Evolutionary conservation across 2,888 invertebrate species (phyloP), one percentile per base, ranked within the genome.

Genomic region (Cephus sareptanus): DNA sequence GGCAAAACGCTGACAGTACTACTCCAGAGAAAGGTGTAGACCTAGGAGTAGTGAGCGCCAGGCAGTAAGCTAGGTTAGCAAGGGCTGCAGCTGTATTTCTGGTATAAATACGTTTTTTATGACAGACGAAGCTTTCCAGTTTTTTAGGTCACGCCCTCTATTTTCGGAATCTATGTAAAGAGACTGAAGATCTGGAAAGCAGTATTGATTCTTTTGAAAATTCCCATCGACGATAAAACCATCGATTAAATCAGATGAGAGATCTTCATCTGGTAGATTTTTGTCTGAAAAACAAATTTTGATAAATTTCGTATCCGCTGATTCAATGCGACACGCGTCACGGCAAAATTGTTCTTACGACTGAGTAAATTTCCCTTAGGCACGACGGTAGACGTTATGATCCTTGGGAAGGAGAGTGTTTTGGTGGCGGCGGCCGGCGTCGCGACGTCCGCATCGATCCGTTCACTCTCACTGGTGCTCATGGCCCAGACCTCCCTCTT

Each of bases 391-490:
- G 15, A 40, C 40, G 23, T 71, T 71, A 33, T 13, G 71, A n/a
- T 31, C 71, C 71, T 15, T 30, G 33, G 30, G 73, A 37, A 79
- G 76, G 77, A 77, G 34, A 79, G 77, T 78, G 82, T 83, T 79
- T 83, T 80, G 83, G 79, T 81, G 79, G 82, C 82, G 82, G 81
- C 79, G 81, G 73, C 79, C 75, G 76, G 68, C 81, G 81, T 80
- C 81, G 82, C 79, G 82, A 81, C 80, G 81, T 77, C 81, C 78
- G 82, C 83, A 85, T 87, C 85, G 85, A 87, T 87, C 85, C 82
- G 81, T 82, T 84, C 82, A 85, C 84, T 85, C 85, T 85, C 82
- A 81, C 84, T 83, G 82, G 81, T 78, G 82, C 81, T 84, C 80
- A 81, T 83, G 80, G 81, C 80, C 81, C 82, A 79, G 80, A 80